Base-by-base conservation (phyloP, 2,888 invertebrate genomes). In the Lithophane semibrunnea region DNA sequence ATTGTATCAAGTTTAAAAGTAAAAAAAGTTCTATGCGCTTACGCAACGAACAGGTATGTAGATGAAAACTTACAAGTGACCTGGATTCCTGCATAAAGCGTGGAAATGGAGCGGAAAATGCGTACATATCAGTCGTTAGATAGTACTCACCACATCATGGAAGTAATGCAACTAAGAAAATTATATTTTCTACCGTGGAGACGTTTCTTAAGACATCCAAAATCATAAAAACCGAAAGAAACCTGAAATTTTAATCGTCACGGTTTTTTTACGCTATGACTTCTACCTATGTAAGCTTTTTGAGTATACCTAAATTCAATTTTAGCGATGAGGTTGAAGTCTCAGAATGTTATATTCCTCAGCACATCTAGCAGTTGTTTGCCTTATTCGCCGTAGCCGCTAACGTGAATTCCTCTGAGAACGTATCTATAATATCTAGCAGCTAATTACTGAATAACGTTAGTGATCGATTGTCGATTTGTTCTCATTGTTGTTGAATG, bases 401-500 rank as follows among this genome's bases (percentile, higher is more conserved):
- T 68, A 64, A 56, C 52, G 61, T 61, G 52, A 47, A 80, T 77
- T 80, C 71, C 67, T 68, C 58, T 65, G 52, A 73, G 73, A 75
- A 80, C 75, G 70, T 80, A 77, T 73, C 49, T 73, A 18, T 80
- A 77, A 82, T 82, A 73, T 80, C 72, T 75, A 73, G 56, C 64
- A 71, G 75, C 63, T 80, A 87, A 87, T 86, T 82, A 82, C 49
- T 68, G 70, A 73, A 69, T 72, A 75, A 79, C 47, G 60, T 74
- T 61, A 54, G 56, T 83, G 76, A 81, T 80, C 77, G 82, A 80
- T 85, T 24, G 80, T 54, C 68, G 66, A 79, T 82, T 86, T 84
- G 77, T 80, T 83, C 56, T 85, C 85, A 79, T 89, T 88, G 83
- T 86, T 86, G 71, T 77, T 66, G 77, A 87, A 90, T 83, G 85